Base-by-base conservation (phyloP, 2,797 vertebrate genomes). In the Darevskia nairensis region DNA sequence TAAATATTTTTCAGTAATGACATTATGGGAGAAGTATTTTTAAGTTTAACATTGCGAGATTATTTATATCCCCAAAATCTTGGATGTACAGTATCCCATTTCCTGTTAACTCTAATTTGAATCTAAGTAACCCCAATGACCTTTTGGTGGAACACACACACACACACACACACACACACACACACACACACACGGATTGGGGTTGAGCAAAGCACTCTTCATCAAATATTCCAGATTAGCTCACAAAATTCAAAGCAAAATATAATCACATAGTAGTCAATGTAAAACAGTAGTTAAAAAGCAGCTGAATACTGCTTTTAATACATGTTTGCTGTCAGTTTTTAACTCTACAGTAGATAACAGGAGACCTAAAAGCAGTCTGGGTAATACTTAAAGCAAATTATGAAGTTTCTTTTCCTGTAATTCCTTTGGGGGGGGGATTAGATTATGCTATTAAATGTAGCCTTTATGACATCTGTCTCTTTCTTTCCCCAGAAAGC, bases 401-500 rank as follows among this genome's bases (percentile, higher is more conserved):
- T 76, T 76, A 50, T 59, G 29, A 75, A 76, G 8, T 39, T 71
- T 71, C 6, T n/a, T 61, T 81, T 19, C 10, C 15, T 6, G 19
- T 15, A 29, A n/a, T 2, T 74, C 17, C 17, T 41, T 77, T 13
- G 69, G 23, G 25, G 25, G 69, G n/a, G 3, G 21, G 41, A 64
- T 59, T 74, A 55, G 35, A 64, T 64, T 78, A 9, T 80, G 5
- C 15, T 74, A 2, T 19, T 64, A 74, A 39, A 32, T 79, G 8
- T 84, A 9, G 0, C 68, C 83, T 78, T 68, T n/a, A 21, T 55
- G 29, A 2, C 8, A 25, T 91, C 93, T 6, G 77, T 32, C 90
- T 93, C 94, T 35, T 19, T 13, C 27, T 41, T 35, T 39, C 17
- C 39, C n/a, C 92, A 98, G 98, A 86, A 64, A 97, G 96, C 89